phyloP scores from a whole-genome alignment of 2,888 invertebrate genomes.

The Acanthacorydalis orientalis region DNA sequence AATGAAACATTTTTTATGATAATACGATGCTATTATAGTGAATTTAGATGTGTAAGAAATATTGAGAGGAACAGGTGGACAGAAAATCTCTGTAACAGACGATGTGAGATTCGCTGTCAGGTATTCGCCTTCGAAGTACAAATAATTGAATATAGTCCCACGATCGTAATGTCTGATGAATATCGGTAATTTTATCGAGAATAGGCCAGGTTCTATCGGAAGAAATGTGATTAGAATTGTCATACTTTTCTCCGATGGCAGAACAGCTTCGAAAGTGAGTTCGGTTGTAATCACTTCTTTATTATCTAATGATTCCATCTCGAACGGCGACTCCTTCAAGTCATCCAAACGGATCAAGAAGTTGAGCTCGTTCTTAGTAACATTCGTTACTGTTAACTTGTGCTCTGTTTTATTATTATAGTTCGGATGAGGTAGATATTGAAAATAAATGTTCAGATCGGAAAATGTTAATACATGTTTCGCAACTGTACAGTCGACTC shows the following conservation, averaged over 20 bases:
- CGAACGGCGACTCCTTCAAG: not conserved
- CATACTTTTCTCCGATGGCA: not conserved
- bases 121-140: not conserved
- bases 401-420: not conserved
- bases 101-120: not conserved
- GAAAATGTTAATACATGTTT: constrained; percentile 9
- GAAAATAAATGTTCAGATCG: constrained; percentile 8
- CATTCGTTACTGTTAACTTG: constrained; percentile 11
- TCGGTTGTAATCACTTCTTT: not conserved
- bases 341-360: not conserved
- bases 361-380: constrained; percentile 2
- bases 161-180: not conserved
- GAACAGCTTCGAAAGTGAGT: not conserved
- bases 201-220: not conserved
- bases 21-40: not conserved
- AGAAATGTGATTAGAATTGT: not conserved
- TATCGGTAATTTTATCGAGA: not conserved
- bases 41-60: not conserved
- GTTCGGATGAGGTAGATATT: constrained; percentile 1
- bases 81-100: not conserved
- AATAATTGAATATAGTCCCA: not conserved
- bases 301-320: not conserved
- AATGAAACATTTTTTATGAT: not conserved
- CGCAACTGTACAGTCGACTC: not conserved
- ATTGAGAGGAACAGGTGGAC: not conserved